Evolutionary conservation across 2,797 vertebrate species (phyloP).

Genomic region (Poeciliopsis gracilis): DNA sequence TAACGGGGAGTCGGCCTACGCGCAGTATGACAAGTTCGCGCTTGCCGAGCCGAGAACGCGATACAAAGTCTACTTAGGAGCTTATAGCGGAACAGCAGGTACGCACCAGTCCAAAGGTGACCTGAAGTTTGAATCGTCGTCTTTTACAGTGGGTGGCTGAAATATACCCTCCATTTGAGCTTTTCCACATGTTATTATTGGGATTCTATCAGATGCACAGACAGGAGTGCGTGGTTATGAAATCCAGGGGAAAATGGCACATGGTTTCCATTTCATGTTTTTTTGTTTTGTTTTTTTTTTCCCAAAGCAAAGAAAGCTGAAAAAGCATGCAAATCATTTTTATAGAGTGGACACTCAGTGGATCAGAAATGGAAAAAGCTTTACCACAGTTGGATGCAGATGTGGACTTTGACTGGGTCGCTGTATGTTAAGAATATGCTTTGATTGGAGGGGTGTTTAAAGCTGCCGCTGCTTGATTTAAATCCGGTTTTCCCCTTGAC

Average conservation of each 20-base stretch:
- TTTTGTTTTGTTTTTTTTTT: not conserved
- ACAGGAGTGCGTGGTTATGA: not conserved
- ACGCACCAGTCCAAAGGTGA: constrained; percentile 6
- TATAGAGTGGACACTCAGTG: not conserved
- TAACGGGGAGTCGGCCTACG: constrained; percentile 81
- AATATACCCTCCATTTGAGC: not conserved
- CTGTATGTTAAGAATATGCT: not conserved
- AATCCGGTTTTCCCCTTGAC: not conserved
- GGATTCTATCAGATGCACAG: not conserved
- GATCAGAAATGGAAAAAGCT: not conserved
- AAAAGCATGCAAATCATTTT: not conserved
- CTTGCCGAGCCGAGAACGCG: constrained; percentile 86
- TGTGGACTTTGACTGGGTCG: not conserved
- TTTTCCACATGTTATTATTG: not conserved
- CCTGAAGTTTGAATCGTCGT: not conserved
- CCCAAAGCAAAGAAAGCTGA: not conserved
- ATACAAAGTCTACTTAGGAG: constrained; percentile 87
- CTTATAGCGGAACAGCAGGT: constrained; percentile 93
- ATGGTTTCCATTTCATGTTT: not conserved
- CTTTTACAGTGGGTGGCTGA: not conserved
- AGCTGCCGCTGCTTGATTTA: not conserved
- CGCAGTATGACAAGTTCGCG: constrained; percentile 87
- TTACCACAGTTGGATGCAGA: not conserved
- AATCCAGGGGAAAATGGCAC: not conserved
- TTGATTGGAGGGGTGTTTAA: not conserved